Evolutionary conservation across 2,113 vertebrate genomes (phyloP).

Genomic region (Phylloscopus trochilus): DNA sequence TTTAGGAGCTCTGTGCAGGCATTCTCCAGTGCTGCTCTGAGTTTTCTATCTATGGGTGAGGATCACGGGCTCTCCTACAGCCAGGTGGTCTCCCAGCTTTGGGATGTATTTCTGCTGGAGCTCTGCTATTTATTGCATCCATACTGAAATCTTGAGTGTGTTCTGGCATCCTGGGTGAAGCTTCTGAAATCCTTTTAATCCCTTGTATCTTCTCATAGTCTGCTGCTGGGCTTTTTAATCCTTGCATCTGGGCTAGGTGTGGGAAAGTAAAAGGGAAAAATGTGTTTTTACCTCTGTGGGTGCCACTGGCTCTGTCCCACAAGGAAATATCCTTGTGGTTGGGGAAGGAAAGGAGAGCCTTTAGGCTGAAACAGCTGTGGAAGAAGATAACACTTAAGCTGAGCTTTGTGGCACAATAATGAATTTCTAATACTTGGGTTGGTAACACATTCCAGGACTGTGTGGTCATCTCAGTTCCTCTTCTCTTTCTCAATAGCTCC

Average conservation of each 20-base stretch:
- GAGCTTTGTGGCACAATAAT: conserved; percentile 21
- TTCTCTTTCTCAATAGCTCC: conserved; percentile 31
- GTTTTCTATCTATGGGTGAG: not conserved
- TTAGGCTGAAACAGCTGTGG: not conserved
- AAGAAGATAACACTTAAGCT: conserved; percentile 31
- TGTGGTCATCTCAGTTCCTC: conserved; percentile 23
- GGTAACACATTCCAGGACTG: conserved; percentile 43
- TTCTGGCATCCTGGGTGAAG: not conserved
- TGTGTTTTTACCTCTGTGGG: not conserved
- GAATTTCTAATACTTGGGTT: conserved; percentile 9
- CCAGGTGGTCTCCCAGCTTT: not conserved
- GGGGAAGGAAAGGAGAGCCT: not conserved
- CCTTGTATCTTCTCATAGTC: not conserved
- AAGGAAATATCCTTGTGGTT: not conserved
- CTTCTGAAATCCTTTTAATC: not conserved
- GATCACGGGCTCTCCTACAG: not conserved
- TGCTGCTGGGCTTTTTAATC: not conserved
- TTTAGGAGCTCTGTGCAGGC: not conserved
- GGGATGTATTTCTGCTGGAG: not conserved
- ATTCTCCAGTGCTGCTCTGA: not conserved
- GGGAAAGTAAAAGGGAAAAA: not conserved
- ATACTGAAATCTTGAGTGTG: not conserved
- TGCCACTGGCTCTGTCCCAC: not conserved
- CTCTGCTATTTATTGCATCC: not conserved
- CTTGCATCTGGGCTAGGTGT: not conserved